A percentile compares a stretch with the other conserved stretches of the same genome.
Conservation (phyloP, 2,113 vertebrate genomes). For the Chlorocebus sabaeus region DNA sequence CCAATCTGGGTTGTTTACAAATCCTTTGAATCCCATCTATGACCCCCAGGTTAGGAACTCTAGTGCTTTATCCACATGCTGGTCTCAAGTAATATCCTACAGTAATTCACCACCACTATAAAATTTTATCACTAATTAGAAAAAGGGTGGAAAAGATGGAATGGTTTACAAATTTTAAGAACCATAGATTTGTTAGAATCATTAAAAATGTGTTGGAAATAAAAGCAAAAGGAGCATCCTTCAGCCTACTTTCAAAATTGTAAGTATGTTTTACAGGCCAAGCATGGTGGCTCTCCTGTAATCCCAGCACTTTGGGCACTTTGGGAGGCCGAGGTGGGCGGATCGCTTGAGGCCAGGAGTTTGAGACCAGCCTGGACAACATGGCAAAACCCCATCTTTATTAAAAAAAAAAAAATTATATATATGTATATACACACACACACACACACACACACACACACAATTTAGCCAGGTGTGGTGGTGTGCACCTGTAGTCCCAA, state of each 20-base stretch:
- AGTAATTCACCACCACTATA: not conserved
- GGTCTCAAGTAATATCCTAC: not conserved
- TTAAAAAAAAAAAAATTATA: too few relatives aligned
- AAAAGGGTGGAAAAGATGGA: not conserved
- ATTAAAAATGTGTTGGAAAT: not conserved
- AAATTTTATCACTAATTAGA: not conserved
- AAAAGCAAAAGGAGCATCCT: not conserved
- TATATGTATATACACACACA: too few relatives aligned
- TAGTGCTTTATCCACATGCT: not conserved
- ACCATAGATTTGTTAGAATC: not conserved
- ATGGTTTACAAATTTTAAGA: not conserved
- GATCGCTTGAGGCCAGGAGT: too few relatives aligned
- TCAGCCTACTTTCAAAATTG: not conserved
- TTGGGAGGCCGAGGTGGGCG: too few relatives aligned
- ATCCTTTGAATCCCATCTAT: not conserved
- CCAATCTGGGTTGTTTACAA: not conserved
- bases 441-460: too few relatives aligned
- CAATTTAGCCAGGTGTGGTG: too few relatives aligned
- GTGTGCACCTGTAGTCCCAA: too few relatives aligned
- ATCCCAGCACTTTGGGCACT: too few relatives aligned
- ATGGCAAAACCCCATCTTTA: too few relatives aligned
- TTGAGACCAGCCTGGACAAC: too few relatives aligned
- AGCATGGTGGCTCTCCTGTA: too few relatives aligned
- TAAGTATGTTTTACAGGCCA: not conserved
- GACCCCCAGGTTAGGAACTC: not conserved